Percentiles rank a stretch among this genome's conserved stretches.
Conservation (phyloP, 2,113 vertebrate genomes). For the Oreotrochilus melanogaster region DNA sequence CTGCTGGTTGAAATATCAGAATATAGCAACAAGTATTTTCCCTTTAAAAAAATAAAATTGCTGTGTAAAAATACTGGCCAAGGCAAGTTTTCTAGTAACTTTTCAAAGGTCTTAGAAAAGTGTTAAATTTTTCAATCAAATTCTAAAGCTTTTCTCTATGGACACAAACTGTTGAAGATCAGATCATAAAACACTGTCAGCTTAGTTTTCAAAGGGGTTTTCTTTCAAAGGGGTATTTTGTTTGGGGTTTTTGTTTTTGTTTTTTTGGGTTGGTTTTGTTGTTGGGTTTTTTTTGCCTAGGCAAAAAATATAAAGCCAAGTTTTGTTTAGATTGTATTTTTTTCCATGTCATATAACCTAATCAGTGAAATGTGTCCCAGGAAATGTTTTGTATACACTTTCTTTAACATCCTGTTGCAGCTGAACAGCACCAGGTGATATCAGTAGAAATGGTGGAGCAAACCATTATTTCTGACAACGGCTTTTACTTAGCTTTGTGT, state of each 20-base stretch:
- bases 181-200: conserved; percentile 5
- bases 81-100: not conserved
- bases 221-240: too few species aligned
- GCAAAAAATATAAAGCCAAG: not conserved
- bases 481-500: not conserved
- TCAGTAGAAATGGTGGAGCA: not conserved
- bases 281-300: not conserved
- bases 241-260: too few species aligned
- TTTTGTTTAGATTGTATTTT: not conserved
- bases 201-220: not conserved
- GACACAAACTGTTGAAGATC: not conserved
- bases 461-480: not conserved
- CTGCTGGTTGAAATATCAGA: not conserved
- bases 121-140: not conserved
- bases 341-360: not conserved
- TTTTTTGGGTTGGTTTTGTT: too few species aligned
- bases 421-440: not conserved
- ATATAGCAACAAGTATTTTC: not conserved
- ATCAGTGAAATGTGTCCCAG: not conserved
- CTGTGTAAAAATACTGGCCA: not conserved
- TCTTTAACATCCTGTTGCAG: not conserved
- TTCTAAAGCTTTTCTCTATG: conserved; percentile 25
- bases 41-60: not conserved
- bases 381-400: not conserved
- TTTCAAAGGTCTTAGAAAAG: not conserved